Conservation (phyloP, 2,113 vertebrate species). For the Phalacrocorax pelagicus region DNA sequence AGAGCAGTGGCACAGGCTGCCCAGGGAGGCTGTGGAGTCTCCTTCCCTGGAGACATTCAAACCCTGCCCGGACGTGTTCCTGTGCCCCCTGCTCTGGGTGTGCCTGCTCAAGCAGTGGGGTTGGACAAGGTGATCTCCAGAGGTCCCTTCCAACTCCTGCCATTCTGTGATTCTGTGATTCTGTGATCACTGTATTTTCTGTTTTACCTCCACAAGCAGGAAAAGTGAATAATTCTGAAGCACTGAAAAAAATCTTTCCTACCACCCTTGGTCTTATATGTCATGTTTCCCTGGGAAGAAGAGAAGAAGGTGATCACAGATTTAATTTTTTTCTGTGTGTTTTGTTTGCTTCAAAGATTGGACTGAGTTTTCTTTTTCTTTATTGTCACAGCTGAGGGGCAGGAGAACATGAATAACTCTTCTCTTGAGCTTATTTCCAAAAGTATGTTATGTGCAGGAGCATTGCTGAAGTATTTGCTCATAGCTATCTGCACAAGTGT, state of each 20-base stretch:
- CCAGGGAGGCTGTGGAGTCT: too few relatives aligned
- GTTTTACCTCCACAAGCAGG: neutral
- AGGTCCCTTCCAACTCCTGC: too few relatives aligned
- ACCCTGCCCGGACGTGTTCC: too few relatives aligned
- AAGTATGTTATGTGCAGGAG: neutral
- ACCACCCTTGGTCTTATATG: neutral
- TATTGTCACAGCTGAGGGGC: neutral
- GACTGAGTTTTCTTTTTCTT: neutral
- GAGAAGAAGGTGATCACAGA: neutral
- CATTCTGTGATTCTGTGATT: too few relatives aligned
- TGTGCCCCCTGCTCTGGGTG: too few relatives aligned
- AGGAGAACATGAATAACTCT: neutral
- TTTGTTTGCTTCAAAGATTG: neutral
- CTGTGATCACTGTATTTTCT: neutral
- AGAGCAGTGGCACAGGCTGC: too few relatives aligned
- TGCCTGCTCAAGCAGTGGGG: too few relatives aligned
- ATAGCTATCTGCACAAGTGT: neutral
- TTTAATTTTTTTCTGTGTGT: neutral
- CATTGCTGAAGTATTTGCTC: neutral
- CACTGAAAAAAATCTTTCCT: constrained; percentile 2
- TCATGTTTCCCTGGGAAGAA: neutral
- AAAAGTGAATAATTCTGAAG: constrained; percentile 5
- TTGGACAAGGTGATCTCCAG: too few relatives aligned
- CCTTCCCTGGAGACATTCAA: too few relatives aligned
- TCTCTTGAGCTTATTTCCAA: neutral